Base-by-base conservation (phyloP, 2,888 invertebrate genomes). In the Lochmaea capreae region DNA sequence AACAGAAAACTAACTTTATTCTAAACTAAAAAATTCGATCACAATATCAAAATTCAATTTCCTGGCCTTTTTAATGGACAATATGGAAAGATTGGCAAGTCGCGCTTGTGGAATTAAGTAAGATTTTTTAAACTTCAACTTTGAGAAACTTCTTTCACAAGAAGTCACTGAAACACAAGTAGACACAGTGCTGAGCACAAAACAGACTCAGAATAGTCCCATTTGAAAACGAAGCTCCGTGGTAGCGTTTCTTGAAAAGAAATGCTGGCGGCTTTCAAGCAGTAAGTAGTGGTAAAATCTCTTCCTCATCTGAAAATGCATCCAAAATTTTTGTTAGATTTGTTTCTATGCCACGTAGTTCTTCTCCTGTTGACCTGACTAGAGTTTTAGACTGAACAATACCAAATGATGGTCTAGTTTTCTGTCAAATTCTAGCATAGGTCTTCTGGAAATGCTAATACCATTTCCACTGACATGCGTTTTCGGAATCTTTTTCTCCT, bases 401-500 rank as follows among this genome's bases (percentile, higher is more conserved):
- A 65, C 65, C 58, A 65, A 46, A 65, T 59, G 57, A 71, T 71
- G 59, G 43, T 71, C 59, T 71, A 43, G 49, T 54, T 65, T 65
- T n/a, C n/a, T n/a, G n/a, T n/a, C n/a, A n/a, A n/a, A n/a, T 71
- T 63, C 22, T 22, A 22, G 22, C 71, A 46, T 58, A 65, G 22
- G 61, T 65, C 65, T 33, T 71, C 65, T 71, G 71, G 65, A n/a
- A 65, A 71, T 71, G 71, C 43, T 65, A 63, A 65, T 71, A 22
- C 58, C 14, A 69, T 69, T 62, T 62, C 62, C 62, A 62, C 62
- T 61, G 61, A 33, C 49, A 62, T 62, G 22, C 69, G 62, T 69
- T 49, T 62, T 62, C 61, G 61, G 16, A 69, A 69, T 69, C 69
- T 39, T 33, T 61, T 61, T 16, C 62, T 68, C 57, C 58, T 39